Conservation (phyloP, 1,140 invertebrate genomes). For the Diorhabda sublineata region DNA sequence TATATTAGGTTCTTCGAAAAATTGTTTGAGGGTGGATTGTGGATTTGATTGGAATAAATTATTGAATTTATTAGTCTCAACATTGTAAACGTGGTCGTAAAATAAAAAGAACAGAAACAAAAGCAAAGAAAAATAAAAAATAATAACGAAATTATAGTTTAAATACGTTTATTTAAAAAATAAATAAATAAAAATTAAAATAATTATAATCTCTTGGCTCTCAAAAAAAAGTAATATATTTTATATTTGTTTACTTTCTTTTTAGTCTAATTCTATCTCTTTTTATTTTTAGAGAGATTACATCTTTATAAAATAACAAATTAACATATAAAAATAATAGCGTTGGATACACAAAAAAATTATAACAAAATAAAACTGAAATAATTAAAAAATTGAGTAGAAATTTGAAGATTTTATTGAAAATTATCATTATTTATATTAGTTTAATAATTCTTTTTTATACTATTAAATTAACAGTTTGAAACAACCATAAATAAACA, state of each 20-base stretch:
- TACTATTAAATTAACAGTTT: too few species aligned
- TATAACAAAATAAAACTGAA: too few species aligned
- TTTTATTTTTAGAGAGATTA: conserved; percentile 1
- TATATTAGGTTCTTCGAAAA: too few species aligned
- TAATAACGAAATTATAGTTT: not conserved
- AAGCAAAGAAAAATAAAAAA: not conserved
- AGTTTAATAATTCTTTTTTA: too few species aligned
- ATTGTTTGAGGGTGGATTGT: too few species aligned
- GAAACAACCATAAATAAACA: too few species aligned
- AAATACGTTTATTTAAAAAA: not conserved
- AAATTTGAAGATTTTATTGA: too few species aligned
- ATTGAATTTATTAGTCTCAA: too few species aligned
- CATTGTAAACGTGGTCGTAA: too few species aligned
- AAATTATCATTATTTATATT: too few species aligned
- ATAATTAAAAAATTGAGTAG: too few species aligned
- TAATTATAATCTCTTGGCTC: conserved; percentile 1
- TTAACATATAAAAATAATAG: not conserved
- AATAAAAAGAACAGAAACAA: not conserved
- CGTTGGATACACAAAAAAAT: not conserved
- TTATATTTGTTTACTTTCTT: not conserved
- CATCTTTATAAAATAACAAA: not conserved
- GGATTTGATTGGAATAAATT: too few species aligned
- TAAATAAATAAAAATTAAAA: conserved; percentile 3
- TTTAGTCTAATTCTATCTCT: not conserved
- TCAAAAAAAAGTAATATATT: conserved; percentile 1